A percentile compares a stretch with the other conserved stretches of the same genome.
These are phyloP conservation scores for Carposina sasakii DNA, from an alignment of 1,140 invertebrate species.

Conservation along the genomic window DNA sequence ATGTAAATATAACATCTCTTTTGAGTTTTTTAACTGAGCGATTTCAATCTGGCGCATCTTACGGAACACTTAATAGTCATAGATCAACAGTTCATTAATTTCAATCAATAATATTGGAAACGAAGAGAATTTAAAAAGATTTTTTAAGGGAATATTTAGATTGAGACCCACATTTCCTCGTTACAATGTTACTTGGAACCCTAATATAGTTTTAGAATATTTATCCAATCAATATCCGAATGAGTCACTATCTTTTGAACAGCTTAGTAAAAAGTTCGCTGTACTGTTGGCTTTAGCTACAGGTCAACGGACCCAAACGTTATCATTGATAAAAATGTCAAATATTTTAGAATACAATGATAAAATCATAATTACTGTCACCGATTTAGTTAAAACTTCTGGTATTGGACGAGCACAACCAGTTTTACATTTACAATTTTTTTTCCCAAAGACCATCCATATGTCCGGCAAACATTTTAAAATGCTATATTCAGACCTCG, in stretches of 20 bases:
- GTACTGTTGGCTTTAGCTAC: not conserved
- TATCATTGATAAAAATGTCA: not conserved
- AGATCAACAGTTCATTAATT: slow-evolving; percentile 13
- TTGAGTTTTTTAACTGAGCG: slow-evolving; percentile 2
- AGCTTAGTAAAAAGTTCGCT: not conserved
- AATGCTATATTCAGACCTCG: not conserved
- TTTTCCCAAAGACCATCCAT: not conserved
- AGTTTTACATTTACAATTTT: not conserved
- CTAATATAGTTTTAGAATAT: slow-evolving; percentile 12
- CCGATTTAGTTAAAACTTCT: not conserved
- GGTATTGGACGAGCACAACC: not conserved
- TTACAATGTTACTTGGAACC: slow-evolving; percentile 15
- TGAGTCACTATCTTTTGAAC: not conserved
- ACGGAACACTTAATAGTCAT: slow-evolving; percentile 11
- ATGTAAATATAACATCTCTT: not conserved
- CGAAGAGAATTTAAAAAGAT: slow-evolving; percentile 11
- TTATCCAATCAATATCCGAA: not conserved
- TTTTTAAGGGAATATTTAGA: slow-evolving; percentile 20
- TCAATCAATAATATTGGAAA: slow-evolving; percentile 6
- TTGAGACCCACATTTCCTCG: slow-evolving; percentile 8
- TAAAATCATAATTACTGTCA: not conserved
- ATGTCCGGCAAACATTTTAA: not conserved
- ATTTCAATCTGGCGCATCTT: slow-evolving; percentile 3
- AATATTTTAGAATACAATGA: not conserved
- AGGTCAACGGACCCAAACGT: not conserved